Conservation (phyloP, 2,797 vertebrate genomes). For the Atherinosoma microstoma region DNA sequence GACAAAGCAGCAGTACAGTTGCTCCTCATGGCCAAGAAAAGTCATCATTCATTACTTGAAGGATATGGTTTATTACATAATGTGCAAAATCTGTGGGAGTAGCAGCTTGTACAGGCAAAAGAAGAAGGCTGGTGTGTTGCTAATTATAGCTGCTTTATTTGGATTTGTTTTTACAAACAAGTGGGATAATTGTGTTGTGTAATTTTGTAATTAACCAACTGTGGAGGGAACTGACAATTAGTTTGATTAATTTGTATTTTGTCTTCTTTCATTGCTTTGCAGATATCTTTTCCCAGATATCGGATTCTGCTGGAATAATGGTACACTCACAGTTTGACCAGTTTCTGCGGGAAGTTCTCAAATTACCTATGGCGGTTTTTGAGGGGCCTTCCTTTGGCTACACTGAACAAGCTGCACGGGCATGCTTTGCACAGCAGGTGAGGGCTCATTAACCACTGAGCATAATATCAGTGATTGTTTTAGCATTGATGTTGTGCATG, state of each 20-base stretch:
- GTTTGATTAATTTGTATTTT: constrained; percentile 62
- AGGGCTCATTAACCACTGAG: constrained; percentile 16
- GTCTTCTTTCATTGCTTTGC: constrained; percentile 45
- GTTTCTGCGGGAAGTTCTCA: constrained; percentile 94
- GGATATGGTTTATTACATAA: constrained; percentile 67
- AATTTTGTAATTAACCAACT: constrained; percentile 73
- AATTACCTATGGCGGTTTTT: constrained; percentile 95
- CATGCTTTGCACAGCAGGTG: constrained; percentile 96
- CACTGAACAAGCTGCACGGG: constrained; percentile 92
- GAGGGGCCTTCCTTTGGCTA: constrained; percentile 98
- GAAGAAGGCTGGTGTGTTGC: constrained; percentile 41
- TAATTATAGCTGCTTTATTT: constrained; percentile 60
- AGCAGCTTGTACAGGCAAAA: constrained; percentile 36
- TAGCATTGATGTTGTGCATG: constrained; percentile 14
- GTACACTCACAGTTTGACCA: constrained; percentile 92
- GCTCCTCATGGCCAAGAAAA: constrained; percentile 51
- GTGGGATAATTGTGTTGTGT: constrained; percentile 73
- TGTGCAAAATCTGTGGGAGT: constrained; percentile 61
- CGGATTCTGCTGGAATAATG: constrained; percentile 93
- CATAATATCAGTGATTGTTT: constrained; percentile 13
- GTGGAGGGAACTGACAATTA: constrained; percentile 70
- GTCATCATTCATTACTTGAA: constrained; percentile 69
- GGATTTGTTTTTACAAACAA: constrained; percentile 78
- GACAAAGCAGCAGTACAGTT: constrained; percentile 28
- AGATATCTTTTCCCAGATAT: constrained; percentile 99